Evolutionary conservation across 2,113 vertebrate genomes (phyloP).

Genomic region (Motacilla alba): DNA sequence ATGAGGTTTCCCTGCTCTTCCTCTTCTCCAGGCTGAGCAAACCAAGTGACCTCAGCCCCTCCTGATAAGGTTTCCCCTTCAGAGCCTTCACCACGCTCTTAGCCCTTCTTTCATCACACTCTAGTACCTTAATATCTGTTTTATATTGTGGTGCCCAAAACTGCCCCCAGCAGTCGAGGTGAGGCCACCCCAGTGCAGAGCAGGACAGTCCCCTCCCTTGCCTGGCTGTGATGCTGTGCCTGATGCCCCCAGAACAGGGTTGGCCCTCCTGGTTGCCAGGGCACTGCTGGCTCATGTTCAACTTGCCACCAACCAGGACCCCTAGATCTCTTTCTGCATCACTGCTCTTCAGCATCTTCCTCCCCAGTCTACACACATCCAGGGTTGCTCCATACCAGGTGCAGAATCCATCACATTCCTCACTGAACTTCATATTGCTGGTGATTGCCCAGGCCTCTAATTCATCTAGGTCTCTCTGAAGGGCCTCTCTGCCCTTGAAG

Average conservation of each 20-base stretch:
- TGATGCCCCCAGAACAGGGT: rapidly evolving
- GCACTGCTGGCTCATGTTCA: rapidly evolving
- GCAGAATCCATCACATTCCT: neutral
- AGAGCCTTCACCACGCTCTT: neutral
- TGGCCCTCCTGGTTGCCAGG: neutral
- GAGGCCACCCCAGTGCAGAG: rapidly evolving
- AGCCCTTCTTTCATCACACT: neutral
- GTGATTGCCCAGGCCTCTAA: neutral
- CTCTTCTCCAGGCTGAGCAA: neutral
- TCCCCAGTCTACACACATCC: neutral
- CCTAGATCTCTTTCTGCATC: rapidly evolving
- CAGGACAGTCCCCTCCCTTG: rapidly evolving
- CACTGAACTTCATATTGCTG: rapidly evolving
- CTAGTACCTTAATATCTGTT: neutral
- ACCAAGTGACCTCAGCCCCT: neutral
- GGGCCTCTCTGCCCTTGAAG: neutral
- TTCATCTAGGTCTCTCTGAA: neutral
- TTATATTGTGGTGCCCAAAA: rapidly evolving
- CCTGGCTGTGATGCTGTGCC: rapidly evolving
- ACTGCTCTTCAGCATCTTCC: neutral
- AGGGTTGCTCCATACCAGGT: neutral
- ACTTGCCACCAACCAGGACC: rapidly evolving
- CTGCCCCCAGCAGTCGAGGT: rapidly evolving
- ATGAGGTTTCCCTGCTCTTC: neutral
- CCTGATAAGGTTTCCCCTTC: neutral